phyloP scores from a whole-genome alignment of 2,113 vertebrate species.

The Alouatta palliata region DNA sequence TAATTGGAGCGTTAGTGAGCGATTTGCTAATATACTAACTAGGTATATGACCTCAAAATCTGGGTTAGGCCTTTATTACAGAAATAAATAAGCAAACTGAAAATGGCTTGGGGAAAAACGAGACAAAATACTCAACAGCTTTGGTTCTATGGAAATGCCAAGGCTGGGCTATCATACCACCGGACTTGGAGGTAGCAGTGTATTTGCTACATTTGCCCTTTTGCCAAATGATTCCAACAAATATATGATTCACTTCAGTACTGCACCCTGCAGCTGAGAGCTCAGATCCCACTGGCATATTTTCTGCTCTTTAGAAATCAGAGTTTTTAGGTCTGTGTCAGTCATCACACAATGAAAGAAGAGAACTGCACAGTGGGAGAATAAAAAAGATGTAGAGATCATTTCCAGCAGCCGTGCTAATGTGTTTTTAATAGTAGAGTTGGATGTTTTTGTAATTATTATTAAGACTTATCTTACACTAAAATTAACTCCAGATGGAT shows the following conservation, averaged over 20 bases:
- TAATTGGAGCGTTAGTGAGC: background rate
- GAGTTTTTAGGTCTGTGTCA: background rate
- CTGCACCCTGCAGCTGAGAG: background rate
- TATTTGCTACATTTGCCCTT: background rate
- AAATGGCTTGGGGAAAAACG: background rate
- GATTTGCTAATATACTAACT: background rate
- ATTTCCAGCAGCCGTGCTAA: background rate
- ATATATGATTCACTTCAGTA: background rate
- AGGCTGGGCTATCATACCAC: background rate
- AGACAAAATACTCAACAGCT: background rate
- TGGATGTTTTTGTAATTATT: background rate
- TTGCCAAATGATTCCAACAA: background rate
- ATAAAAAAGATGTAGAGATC: background rate
- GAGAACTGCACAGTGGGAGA: background rate
- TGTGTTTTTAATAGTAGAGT: background rate
- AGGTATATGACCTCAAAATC: background rate
- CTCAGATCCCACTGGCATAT: background rate
- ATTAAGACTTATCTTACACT: background rate
- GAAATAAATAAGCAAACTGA: slow-evolving; percentile 24
- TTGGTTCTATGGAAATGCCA: background rate
- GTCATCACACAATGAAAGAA: background rate
- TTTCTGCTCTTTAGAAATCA: slow-evolving; percentile 8
- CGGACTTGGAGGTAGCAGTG: background rate
- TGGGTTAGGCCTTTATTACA: background rate
- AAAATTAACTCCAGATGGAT: too few species aligned